Base-by-base conservation (phyloP, 2,113 vertebrate species). In the Anser brachyrhynchus region DNA sequence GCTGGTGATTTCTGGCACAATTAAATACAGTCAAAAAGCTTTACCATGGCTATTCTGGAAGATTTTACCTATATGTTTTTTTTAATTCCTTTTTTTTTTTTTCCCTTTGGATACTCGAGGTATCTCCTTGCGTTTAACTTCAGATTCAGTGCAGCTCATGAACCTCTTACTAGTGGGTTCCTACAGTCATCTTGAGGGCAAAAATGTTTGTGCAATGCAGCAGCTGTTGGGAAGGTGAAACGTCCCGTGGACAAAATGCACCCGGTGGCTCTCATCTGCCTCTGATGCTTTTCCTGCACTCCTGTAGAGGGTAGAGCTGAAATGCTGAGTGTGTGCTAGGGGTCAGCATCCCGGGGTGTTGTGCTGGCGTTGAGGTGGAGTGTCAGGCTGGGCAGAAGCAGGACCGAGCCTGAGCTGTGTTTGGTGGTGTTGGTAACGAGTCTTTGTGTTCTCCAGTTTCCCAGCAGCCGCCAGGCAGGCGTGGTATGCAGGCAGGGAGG, bases 281-380 rank as follows among this genome's bases (percentile, higher is more conserved):
- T 17, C 43, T 44, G 43, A 12, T 62, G 74, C 29, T 87, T 89
- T 51, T 69, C 25, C 25, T 89, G 49, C 21, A 57, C 35, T 54
- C 7, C 35, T 73, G 1, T 25, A 71, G 64, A 74, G 55, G 1
- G 1, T 54, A 71, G 26, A 75, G 25, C 39, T 69, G n/a, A 92
- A 87, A 61, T 11, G 5, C 1, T 1, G 20, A 39, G 11, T 71
- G 22, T 0, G 2, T 52, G 9, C 2, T 0, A 52, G 22, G 43
- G 7, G 3, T 69, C 62, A 73, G 9, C 43, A 29, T 66, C 55
- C 61, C 0, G 0, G 10, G 28, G 23, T 58, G 14, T 62, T 62
- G 44, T 37, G 31, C 3, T 82, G 66, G 4, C 72, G 17, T 17
- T 72, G 76, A 81, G 31, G 4, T 80, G 57, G 22, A n/a, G 43